A percentile compares a stretch with the other conserved stretches of the same genome.
phyloP scores from a whole-genome alignment of 2,113 vertebrate species.

The Grammomys surdaster region DNA sequence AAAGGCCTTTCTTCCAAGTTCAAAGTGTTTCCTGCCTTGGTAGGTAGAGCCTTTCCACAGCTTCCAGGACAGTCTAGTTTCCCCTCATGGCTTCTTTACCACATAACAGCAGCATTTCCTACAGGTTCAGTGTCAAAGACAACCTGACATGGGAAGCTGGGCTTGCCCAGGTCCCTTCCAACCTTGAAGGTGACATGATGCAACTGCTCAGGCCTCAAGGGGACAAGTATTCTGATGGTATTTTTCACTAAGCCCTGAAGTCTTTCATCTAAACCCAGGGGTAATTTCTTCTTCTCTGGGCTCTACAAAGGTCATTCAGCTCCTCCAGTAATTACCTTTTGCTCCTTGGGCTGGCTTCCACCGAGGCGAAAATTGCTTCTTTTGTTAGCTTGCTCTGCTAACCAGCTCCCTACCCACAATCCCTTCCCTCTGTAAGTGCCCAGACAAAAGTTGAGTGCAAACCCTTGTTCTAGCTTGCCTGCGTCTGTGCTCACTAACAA shows the following conservation, averaged over 20 bases:
- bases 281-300: neutral
- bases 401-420: neutral
- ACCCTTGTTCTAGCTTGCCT: neutral
- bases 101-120: neutral
- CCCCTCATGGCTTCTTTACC: neutral
- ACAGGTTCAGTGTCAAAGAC: neutral
- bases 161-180: neutral
- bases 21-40: neutral
- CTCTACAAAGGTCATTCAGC: conserved; percentile 18
- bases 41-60: neutral
- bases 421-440: neutral
- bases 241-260: neutral
- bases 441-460: neutral
- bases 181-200: neutral
- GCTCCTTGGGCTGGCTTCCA: neutral
- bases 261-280: neutral
- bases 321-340: conserved; percentile 17
- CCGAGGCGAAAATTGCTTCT: neutral
- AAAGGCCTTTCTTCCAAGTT: neutral
- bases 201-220: neutral
- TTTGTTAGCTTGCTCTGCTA: neutral
- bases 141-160: neutral
- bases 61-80: neutral
- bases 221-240: neutral
- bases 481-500: neutral